These are phyloP conservation scores for Lamellibrachia satsuma DNA, from an alignment of 2,888 invertebrate genomes.

Conservation along the genomic window DNA sequence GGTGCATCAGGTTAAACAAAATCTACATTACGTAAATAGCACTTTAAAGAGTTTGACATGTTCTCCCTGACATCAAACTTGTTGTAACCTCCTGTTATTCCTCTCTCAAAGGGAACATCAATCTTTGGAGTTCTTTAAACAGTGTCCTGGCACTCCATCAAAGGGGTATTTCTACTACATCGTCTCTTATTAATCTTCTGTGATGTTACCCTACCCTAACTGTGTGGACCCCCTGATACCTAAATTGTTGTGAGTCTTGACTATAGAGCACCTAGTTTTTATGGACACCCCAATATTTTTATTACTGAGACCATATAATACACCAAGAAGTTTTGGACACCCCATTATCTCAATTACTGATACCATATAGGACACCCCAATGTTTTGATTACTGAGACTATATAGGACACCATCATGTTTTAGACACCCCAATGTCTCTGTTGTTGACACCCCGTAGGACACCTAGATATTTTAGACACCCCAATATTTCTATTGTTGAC, in stretches of 20 bases:
- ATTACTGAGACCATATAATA: too few species aligned
- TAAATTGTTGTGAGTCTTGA: neutral
- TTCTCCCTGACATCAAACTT: neutral
- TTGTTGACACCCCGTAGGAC: too few species aligned
- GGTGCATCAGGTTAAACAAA: too few species aligned
- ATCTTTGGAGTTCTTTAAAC: too few species aligned
- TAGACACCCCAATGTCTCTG: too few species aligned
- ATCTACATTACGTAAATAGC: neutral
- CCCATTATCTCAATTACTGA: neutral
- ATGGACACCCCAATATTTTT: neutral
- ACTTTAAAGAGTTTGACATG: neutral
- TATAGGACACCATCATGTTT: too few species aligned
- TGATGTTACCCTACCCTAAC: neutral
- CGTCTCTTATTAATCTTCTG: neutral
- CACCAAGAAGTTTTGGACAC: neutral
- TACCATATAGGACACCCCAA: neutral
- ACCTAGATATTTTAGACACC: neutral
- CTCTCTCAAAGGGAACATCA: neutral
- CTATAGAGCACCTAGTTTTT: neutral
- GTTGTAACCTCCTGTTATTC: neutral
- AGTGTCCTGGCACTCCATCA: neutral
- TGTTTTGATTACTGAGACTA: neutral
- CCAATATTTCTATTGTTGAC: neutral
- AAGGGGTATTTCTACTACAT: too few species aligned
- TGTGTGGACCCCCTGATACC: neutral